phyloP scores from a whole-genome alignment of 2,113 vertebrate genomes.

The Garra rufa region DNA sequence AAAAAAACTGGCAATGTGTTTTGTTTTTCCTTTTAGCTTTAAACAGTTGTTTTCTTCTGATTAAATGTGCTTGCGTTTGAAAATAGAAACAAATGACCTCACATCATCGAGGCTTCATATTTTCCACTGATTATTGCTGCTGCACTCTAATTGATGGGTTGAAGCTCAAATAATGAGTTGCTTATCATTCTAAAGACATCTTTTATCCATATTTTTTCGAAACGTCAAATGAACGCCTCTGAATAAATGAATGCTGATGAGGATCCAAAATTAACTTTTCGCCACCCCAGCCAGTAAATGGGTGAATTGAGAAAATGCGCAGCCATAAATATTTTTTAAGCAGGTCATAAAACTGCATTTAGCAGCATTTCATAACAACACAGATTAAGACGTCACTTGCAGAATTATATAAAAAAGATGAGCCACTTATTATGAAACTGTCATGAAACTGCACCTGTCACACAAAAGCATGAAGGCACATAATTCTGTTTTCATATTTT shows the following conservation, averaged over 20 bases:
- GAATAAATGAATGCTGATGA: conserved; percentile 9
- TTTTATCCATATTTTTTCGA: background rate
- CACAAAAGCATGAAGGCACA: background rate
- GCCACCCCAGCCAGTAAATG: background rate
- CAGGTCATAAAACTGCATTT: background rate
- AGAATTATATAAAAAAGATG: background rate
- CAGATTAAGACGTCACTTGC: background rate
- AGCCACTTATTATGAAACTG: background rate
- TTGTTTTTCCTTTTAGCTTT: background rate
- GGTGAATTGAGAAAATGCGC: background rate
- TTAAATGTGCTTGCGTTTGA: background rate
- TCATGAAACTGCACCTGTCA: background rate
- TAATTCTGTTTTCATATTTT: background rate
- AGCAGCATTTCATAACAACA: background rate
- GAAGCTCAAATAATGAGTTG: conserved; percentile 39
- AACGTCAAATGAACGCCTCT: background rate
- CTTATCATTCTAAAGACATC: conserved; percentile 20
- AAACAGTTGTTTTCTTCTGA: background rate
- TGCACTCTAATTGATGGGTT: conserved; percentile 28
- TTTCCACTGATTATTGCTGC: background rate
- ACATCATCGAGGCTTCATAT: conserved; percentile 28
- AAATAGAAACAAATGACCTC: conserved; percentile 6
- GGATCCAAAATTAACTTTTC: background rate
- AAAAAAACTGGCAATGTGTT: background rate
- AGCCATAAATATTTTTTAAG: background rate